Evolutionary conservation across 2,888 invertebrate genomes (phyloP).

Genomic region (Tiliacea aurago): DNA sequence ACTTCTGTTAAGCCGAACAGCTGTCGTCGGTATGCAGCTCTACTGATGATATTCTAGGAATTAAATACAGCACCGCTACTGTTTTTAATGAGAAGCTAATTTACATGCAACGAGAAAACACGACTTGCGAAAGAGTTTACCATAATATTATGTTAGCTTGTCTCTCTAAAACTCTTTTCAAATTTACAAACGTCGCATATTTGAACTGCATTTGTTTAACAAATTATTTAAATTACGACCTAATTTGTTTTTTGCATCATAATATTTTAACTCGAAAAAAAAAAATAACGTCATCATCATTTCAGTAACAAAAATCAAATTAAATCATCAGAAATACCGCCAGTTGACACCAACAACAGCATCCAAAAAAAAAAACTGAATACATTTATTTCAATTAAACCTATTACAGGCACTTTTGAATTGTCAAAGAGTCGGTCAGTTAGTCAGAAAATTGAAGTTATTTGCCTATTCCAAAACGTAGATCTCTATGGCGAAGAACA

Average conservation of each 20-base stretch:
- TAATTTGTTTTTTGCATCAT: background rate
- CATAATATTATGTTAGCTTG: background rate
- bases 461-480: no score
- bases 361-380: no score
- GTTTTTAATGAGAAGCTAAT: background rate
- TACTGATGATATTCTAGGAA: slow-evolving; percentile 26
- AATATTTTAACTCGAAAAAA: no score
- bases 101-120: slow-evolving; percentile 1
- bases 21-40: background rate
- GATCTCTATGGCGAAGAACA: no score
- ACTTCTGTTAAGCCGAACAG: slow-evolving; percentile 2
- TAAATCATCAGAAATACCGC: background rate
- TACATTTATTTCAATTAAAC: no score
- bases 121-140: background rate
- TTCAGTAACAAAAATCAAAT: background rate
- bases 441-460: no score
- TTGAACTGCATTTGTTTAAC: no score
- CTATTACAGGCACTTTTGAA: no score
- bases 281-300: no score
- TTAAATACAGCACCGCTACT: slow-evolving; percentile 1
- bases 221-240: background rate
- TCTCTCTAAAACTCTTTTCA: background rate
- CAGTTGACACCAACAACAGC: background rate
- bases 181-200: no score
- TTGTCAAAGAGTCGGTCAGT: no score